Base-by-base conservation (phyloP, 1,140 invertebrate species). In the Lamellibrachia luymesi region DNA sequence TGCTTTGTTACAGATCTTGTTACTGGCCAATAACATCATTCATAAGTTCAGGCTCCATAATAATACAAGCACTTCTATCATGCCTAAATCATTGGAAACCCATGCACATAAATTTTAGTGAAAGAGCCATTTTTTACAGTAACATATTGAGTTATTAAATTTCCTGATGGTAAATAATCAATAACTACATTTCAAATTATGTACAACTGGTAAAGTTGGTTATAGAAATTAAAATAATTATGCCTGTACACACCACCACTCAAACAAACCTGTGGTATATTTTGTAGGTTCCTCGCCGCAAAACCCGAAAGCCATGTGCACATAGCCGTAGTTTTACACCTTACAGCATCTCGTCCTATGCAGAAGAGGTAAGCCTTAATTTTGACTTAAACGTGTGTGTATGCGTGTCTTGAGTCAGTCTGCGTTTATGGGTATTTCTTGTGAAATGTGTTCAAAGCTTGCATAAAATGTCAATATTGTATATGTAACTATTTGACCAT, bases 251-350 rank as follows among this genome's bases (percentile, higher is more conserved):
- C 7, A 80, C 64, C 64, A 17, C 25, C 38, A 38, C 38, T 38
- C 38, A 38, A 38, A 38, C 38, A 38, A 38, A 38, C 64, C n/a
- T 91, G 27, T 90, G 91, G 51, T 51, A 4, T 91, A n/a, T 91
- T 91, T 50, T 91, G 17, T 91, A 50, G 91, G 22, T 50, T 91
- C 17, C 49, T 4, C 91, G 25, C 6, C 49, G 27, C 6, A 91
- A 50, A 51, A 91, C 13, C 49, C 91, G 91, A 51, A 91, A 91
- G 22, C 91, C 91, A 25, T 91, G 49, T 51, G 91, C 17, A 2
- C 13, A 91, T 51, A 91, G 91, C n/a, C 91, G 91, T 51, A 91
- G 91, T 51, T 91, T 91, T 51, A 51, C 91, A 51, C 91, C 91
- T 22, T 25, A 91, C 49, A 91, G 91, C 91, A 91, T 91, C 25